These are phyloP conservation scores for Heptranchias perlo DNA, from an alignment of 2,113 vertebrate species.

Conservation along the genomic window DNA sequence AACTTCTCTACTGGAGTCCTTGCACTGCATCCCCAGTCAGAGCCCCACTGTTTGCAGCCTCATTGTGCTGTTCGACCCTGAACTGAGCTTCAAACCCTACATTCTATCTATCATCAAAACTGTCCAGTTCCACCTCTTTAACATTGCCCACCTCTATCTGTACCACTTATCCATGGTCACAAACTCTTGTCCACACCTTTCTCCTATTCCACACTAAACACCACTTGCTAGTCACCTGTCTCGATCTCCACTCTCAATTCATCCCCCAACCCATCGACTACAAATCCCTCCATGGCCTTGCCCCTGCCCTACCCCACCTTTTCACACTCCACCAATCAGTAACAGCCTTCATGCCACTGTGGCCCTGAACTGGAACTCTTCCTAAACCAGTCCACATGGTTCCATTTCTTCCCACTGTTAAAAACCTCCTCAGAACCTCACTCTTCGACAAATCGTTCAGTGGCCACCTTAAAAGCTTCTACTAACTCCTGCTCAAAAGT, in stretches of 20 bases:
- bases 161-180: neutral
- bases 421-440: too few relatives aligned
- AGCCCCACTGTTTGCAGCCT: neutral
- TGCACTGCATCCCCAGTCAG: neutral
- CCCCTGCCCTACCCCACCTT: neutral
- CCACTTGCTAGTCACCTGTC: neutral
- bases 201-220: neutral
- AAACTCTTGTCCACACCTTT: neutral
- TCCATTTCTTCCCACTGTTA: too few relatives aligned
- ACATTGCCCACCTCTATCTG: neutral
- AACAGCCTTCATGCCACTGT: neutral
- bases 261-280: neutral
- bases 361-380: neutral
- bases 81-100: neutral
- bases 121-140: neutral
- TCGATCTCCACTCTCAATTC: neutral
- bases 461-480: neutral
- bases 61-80: neutral
- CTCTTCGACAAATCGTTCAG: neutral
- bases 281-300: neutral
- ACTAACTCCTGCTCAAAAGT: neutral
- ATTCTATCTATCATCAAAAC: neutral
- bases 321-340: neutral
- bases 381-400: too few relatives aligned
- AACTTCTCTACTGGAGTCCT: neutral